A percentile compares a stretch with the other conserved stretches of the same genome.
Evolutionary conservation across 2,797 vertebrate species (phyloP).

Genomic region (Peromyscus attwateri): DNA sequence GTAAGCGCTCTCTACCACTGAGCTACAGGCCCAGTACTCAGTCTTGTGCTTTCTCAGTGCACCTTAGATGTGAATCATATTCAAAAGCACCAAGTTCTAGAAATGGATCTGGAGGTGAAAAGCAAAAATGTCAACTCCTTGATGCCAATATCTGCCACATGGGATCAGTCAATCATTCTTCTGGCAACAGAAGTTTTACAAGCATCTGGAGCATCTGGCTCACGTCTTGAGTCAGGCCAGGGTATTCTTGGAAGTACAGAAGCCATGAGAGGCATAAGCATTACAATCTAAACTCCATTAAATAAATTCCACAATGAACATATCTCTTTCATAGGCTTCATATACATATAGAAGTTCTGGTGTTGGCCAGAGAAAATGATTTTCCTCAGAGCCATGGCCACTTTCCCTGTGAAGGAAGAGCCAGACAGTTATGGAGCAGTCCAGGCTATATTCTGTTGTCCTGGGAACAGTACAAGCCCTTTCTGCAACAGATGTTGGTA

Average conservation of each 20-base stretch:
- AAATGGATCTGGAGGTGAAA: not conserved
- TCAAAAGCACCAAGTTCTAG: not conserved
- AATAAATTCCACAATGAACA: not conserved
- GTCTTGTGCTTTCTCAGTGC: not conserved
- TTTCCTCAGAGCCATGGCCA: not conserved
- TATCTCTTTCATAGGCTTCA: not conserved
- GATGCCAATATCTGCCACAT: not conserved
- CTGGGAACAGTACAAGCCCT: not conserved
- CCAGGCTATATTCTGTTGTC: not conserved
- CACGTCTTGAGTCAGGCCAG: not conserved
- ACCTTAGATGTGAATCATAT: not conserved
- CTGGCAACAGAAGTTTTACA: not conserved
- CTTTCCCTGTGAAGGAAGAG: not conserved
- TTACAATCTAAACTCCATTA: not conserved
- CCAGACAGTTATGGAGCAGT: not conserved
- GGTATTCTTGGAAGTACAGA: not conserved
- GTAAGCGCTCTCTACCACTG: not conserved
- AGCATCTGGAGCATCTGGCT: not conserved
- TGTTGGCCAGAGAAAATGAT: not conserved
- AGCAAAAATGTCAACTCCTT: not conserved
- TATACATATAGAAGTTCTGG: not conserved
- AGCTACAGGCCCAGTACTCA: not conserved
- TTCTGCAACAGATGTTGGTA: not conserved
- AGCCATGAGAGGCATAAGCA: not conserved
- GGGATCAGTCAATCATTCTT: not conserved